Evolutionary conservation across 2,888 invertebrate species (phyloP).

Genomic region (Tachystola acroxantha): DNA sequence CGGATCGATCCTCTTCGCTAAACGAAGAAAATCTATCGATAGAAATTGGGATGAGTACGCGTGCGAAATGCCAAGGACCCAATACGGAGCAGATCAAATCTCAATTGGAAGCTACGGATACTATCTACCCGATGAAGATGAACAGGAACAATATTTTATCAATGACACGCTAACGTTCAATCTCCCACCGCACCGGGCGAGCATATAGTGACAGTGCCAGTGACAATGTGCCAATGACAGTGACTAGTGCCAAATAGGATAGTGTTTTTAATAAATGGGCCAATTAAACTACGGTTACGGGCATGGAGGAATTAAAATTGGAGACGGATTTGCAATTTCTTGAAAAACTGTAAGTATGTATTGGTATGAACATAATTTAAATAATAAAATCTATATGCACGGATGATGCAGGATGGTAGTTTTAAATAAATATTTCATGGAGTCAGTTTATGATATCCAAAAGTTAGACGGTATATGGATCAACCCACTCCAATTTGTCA

Average conservation of each 20-base stretch:
- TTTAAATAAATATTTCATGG: too few species aligned
- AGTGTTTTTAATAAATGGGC: conserved; percentile 51
- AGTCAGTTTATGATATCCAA: too few species aligned
- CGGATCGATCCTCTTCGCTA: conserved; percentile 67
- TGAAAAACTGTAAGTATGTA: too few species aligned
- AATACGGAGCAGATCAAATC: conserved; percentile 44
- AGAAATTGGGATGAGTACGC: conserved; percentile 54
- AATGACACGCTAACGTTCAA: conserved; percentile 70
- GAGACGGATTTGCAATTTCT: too few species aligned
- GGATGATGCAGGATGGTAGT: too few species aligned
- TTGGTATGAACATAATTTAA: too few species aligned
- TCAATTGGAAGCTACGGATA: conserved; percentile 71
- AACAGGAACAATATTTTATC: conserved; percentile 57
- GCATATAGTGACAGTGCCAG: conserved; percentile 49
- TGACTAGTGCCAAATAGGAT: conserved; percentile 28
- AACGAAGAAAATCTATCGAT: conserved; percentile 67
- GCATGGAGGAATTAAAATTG: too few species aligned
- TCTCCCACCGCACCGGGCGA: conserved; percentile 65
- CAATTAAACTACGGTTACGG: conserved; percentile 44
- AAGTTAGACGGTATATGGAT: too few species aligned
- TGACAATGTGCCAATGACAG: conserved; percentile 13
- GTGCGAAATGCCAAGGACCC: conserved; percentile 44
- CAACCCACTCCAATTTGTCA: too few species aligned
- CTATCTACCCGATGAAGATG: conserved; percentile 61
- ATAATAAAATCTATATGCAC: too few species aligned